Conservation (phyloP, 2,797 vertebrate genomes). For the Columba guinea region DNA sequence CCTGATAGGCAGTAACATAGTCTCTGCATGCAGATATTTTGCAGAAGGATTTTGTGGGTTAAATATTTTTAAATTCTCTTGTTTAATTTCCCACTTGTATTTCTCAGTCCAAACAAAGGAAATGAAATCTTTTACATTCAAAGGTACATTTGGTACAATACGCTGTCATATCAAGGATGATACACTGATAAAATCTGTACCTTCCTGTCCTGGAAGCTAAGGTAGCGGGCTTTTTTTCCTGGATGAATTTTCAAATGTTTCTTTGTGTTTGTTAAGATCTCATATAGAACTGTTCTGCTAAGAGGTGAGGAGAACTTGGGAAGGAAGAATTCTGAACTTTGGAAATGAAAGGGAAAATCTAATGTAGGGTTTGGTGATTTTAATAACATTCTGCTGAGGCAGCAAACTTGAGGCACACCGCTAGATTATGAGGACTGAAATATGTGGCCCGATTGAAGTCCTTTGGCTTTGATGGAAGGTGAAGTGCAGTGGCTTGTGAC, state of each 20-base stretch:
- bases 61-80: neutral
- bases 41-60: neutral
- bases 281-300: neutral
- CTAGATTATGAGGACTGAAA: neutral
- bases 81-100: neutral
- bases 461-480: neutral
- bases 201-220: neutral
- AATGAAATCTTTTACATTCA: neutral
- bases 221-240: neutral
- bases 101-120: neutral
- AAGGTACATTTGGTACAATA: neutral
- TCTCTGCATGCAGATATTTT: neutral
- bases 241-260: neutral
- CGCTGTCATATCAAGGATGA: rapidly evolving
- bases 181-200: rapidly evolving
- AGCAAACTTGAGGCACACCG: neutral
- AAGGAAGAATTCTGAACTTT: neutral
- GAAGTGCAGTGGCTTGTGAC: neutral
- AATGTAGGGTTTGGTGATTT: neutral
- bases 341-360: neutral
- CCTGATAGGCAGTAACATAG: neutral
- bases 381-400: neutral
- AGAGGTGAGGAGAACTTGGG: neutral
- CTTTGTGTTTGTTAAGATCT: neutral
- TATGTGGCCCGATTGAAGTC: neutral